These are phyloP conservation scores for Harpagifer antarcticus DNA, from an alignment of 2,797 vertebrate species.

Conservation along the genomic window DNA sequence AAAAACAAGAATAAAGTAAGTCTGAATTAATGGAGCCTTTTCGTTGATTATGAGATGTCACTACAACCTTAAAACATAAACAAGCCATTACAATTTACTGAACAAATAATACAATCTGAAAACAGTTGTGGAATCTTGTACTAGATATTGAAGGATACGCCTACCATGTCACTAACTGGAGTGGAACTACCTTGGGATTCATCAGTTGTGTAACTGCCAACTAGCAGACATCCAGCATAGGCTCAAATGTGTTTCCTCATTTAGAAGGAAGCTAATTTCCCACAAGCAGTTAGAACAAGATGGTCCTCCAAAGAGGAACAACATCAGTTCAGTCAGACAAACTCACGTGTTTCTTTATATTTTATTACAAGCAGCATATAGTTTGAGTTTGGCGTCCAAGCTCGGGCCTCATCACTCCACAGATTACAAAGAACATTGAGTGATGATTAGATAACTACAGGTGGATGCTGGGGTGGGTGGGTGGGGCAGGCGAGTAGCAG, in stretches of 20 bases:
- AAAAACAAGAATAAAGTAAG: background rate
- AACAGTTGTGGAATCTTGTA: background rate
- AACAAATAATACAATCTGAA: background rate
- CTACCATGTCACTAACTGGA: background rate
- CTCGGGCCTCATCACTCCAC: too few species aligned
- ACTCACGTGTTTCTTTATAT: too few species aligned
- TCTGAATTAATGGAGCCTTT: background rate
- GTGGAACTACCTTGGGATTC: background rate
- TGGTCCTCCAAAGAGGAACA: background rate
- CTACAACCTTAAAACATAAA: too few species aligned
- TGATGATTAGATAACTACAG: too few species aligned
- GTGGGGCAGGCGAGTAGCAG: too few species aligned
- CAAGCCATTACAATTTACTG: background rate
- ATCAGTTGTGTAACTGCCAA: background rate
- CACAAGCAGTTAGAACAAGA: background rate
- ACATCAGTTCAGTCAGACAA: background rate
- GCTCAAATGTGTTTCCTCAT: background rate
- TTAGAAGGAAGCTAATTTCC: slow-evolving; percentile 3
- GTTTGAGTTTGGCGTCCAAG: too few species aligned
- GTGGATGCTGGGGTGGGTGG: too few species aligned
- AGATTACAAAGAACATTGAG: too few species aligned
- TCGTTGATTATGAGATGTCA: background rate
- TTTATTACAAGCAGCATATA: too few species aligned
- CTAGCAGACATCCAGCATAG: too few species aligned
- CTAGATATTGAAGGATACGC: background rate